Evolutionary conservation across 2,113 vertebrate genomes (phyloP), one percentile per base, ranked within the genome.

Genomic region (Crypturellus undulatus): DNA sequence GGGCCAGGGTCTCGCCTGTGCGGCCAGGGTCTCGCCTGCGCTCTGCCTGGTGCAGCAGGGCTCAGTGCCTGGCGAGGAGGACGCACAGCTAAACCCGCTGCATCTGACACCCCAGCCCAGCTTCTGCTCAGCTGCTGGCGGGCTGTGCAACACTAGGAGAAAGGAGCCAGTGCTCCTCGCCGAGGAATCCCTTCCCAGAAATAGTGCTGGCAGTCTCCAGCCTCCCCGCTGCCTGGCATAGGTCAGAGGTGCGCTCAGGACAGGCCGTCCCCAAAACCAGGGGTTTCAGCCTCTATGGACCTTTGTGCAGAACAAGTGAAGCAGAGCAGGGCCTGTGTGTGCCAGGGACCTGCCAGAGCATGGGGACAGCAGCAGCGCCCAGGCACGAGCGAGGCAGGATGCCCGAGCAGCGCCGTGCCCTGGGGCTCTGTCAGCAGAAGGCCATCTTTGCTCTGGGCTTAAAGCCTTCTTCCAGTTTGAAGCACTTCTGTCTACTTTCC

Each of bases 201-300:
- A 95, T 95, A 96, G 95, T 81, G 40, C 75, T 92, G 92, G 80
- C 94, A 91, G 91, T 58, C 34, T 25, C 36, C 1, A 1, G n/a
- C 60, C 81, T 49, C 54, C 80, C 51, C 25, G 25, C 51, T 1
- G 30, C n/a, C 54, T 2, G 1, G 25, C 43, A 85, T 95, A 96
- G 95, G 96, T 95, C 94, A 95, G 95, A 82, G 91, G 87, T 94
- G 89, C 84, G 89, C 89, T 82, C 49, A 84, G 96, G 96, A 95
- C 96, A 63, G 60, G 60, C 60, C 24, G 34, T 38, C 21, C 49
- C 49, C 21, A 24, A 12, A 2, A 34, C 52, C 59, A 45, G 36
- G 71, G 65, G 12, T 54, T 32, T 14, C 6, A 17, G 3, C 2
- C 6, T 28, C 9, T 32, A 36, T 59, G 38, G 71, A 14, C 5